Evolutionary conservation across 1,140 invertebrate genomes (phyloP).

Genomic region (Triops cancriformis): DNA sequence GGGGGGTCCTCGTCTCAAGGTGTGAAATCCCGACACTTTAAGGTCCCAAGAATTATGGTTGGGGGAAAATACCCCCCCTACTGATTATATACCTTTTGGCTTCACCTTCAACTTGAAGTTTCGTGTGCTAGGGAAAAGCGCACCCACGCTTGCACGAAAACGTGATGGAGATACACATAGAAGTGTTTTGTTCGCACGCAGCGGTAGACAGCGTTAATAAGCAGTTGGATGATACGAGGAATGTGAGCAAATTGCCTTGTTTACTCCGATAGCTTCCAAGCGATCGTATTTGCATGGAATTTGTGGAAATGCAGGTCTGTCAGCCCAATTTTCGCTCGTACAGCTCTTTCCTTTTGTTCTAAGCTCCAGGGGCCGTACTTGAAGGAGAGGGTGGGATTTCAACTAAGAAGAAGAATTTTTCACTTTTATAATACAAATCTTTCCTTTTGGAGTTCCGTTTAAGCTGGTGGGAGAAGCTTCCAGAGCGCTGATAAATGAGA

Average conservation of each 20-base stretch:
- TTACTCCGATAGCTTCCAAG: background rate
- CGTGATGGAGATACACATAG: background rate
- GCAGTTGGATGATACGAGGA: background rate
- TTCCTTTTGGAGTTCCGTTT: no score
- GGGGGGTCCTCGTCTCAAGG: slow-evolving; percentile 5
- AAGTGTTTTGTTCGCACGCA: background rate
- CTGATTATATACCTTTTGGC: background rate
- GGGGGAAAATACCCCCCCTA: background rate
- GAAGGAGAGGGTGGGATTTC: no score
- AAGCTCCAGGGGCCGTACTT: no score
- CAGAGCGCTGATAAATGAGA: background rate
- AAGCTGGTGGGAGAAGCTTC: no score
- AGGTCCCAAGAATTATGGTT: background rate
- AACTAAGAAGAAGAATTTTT: no score
- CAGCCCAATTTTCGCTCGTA: background rate
- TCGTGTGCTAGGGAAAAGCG: background rate
- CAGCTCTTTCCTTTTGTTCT: no score
- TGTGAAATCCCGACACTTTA: slow-evolving; percentile 5
- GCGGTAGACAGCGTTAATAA: background rate
- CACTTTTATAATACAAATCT: no score
- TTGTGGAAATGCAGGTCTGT: background rate
- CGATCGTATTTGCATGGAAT: background rate
- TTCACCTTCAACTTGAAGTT: background rate
- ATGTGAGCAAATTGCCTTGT: background rate
- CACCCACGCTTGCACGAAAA: background rate